A percentile compares a stretch with the other conserved stretches of the same genome.
Conservation (phyloP, 2,113 vertebrate species). For the Australoheros scitulus region DNA sequence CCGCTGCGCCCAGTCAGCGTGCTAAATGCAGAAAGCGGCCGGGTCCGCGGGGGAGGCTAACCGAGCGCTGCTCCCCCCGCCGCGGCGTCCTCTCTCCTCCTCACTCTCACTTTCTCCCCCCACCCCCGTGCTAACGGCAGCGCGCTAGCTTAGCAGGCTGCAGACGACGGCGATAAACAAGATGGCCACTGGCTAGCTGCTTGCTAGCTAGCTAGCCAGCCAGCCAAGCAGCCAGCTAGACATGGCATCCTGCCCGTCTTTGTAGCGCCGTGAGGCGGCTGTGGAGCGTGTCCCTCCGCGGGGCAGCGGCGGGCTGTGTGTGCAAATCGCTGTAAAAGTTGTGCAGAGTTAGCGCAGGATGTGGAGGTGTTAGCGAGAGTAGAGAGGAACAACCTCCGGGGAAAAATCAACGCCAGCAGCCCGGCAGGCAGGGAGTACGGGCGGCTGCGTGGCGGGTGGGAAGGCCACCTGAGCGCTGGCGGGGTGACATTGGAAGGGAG, state of each 20-base stretch:
- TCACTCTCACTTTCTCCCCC: constrained; percentile 56
- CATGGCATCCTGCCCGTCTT: constrained; percentile 73
- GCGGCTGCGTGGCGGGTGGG: constrained; percentile 59
- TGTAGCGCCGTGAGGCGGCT: constrained; percentile 51
- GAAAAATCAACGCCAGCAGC: constrained; percentile 31
- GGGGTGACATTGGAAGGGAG: not conserved
- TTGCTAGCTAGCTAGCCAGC: constrained; percentile 54
- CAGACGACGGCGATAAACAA: constrained; percentile 73
- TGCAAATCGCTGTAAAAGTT: not conserved
- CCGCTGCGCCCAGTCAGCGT: constrained; percentile 23
- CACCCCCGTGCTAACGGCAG: constrained; percentile 31
- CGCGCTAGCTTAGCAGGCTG: constrained; percentile 46
- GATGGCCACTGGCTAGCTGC: constrained; percentile 81
- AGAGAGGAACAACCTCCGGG: not conserved
- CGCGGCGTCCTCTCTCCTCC: constrained; percentile 34
- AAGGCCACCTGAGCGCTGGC: constrained; percentile 21
- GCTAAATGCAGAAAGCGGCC: not conserved
- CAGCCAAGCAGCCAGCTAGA: constrained; percentile 36
- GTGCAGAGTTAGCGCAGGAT: not conserved
- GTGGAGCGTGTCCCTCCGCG: not conserved
- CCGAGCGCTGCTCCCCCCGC: constrained; percentile 21
- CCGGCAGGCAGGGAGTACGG: not conserved
- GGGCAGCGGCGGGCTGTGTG: not conserved
- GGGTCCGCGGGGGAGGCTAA: constrained; percentile 27
- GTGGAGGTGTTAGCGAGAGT: not conserved